Conservation (phyloP, 1,140 invertebrate species). For the silkworm (Bombyx mori) region ASM3026992v2 NC_085122.1:4692001-4692500, state of each 20-base stretch:
- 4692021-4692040: conserved; percentile 30
- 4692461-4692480: conserved; percentile 75
- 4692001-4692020: no score
- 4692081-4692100: no score
- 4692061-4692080: neutral
- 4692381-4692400: conserved; percentile 81
- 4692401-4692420: conserved; percentile 84
- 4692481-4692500: conserved; percentile 73
- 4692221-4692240: conserved; percentile 77
- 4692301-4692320: conserved; percentile 78
- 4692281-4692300: conserved; percentile 79
- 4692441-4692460: conserved; percentile 74
- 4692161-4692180: conserved; percentile 12
- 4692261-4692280: conserved; percentile 84
- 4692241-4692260: conserved; percentile 75
- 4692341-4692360: conserved; percentile 85
- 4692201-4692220: conserved; percentile 74
- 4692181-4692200: conserved; percentile 74
- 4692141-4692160: no score
- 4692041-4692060: conserved; percentile 2
- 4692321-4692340: conserved; percentile 79
- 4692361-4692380: conserved; percentile 86
- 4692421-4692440: conserved; percentile 74
- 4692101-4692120: no score
- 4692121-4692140: no score